A percentile compares a stretch with the other conserved stretches of the same genome.
Evolutionary conservation across 1,140 invertebrate genomes (phyloP).

Genomic region (Semibalanus balanoides): DNA sequence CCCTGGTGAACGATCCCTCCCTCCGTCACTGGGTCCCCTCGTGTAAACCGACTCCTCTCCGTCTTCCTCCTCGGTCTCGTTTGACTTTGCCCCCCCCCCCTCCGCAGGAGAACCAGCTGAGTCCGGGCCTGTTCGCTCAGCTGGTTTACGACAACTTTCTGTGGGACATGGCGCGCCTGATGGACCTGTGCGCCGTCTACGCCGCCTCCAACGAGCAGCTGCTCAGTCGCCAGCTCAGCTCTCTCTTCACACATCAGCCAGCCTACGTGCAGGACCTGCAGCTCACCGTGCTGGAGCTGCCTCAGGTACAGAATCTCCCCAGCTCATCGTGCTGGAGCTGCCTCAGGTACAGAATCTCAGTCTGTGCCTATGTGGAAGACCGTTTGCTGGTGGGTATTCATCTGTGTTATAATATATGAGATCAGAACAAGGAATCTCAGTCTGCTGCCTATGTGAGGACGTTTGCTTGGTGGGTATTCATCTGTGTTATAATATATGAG

Average conservation of each 20-base stretch:
- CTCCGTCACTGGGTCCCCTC: too few relatives aligned
- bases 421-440: too few relatives aligned
- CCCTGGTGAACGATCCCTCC: too few relatives aligned
- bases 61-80: too few relatives aligned
- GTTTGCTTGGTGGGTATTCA: too few relatives aligned
- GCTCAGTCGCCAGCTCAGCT: not conserved
- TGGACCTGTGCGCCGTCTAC: not conserved
- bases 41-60: too few relatives aligned
- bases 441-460: too few relatives aligned
- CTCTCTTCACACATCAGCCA: not conserved
- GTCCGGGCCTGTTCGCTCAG: not conserved
- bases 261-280: slow-evolving; percentile 1
- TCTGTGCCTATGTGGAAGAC: too few relatives aligned
- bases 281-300: not conserved
- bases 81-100: too few relatives aligned
- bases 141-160: not conserved
- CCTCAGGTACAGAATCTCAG: not conserved
- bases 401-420: too few relatives aligned
- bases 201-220: not conserved
- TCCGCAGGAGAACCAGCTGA: not conserved
- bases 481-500: too few relatives aligned
- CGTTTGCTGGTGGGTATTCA: too few relatives aligned
- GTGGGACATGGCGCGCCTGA: not conserved
- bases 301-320: not conserved
- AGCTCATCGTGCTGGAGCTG: not conserved